phyloP scores from a whole-genome alignment of 2,888 invertebrate genomes.

The Maniola hyperantus region DNA sequence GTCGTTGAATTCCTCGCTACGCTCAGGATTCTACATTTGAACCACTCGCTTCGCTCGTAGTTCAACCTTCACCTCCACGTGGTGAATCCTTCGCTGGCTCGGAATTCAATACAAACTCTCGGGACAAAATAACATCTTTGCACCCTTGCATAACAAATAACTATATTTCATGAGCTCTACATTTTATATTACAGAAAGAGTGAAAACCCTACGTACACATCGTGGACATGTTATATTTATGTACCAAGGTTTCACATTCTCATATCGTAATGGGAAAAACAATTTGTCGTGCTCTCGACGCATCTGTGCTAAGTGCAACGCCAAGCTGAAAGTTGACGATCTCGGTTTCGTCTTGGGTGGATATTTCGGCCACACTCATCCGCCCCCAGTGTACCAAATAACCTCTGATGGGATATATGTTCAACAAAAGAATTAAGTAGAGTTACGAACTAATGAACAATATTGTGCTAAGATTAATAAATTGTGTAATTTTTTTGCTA shows the following conservation, averaged over 20 bases:
- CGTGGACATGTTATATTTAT: conserved; percentile 21
- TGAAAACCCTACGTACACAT: not conserved
- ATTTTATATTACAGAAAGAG: conserved; percentile 8
- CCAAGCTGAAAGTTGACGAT: conserved; percentile 41
- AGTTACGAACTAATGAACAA: too few species aligned
- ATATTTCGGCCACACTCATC: conserved; percentile 39
- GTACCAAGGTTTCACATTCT: conserved; percentile 40
- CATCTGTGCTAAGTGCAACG: conserved; percentile 38
- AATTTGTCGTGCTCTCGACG: conserved; percentile 44
- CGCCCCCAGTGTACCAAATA: conserved; percentile 33
- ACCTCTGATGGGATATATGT: conserved; percentile 20
- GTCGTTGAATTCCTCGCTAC: too few species aligned
- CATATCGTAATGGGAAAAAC: conserved; percentile 34
- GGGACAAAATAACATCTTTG: too few species aligned
- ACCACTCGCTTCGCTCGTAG: too few species aligned
- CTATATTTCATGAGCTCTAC: too few species aligned
- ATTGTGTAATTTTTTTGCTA: too few species aligned
- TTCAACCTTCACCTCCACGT: too few species aligned
- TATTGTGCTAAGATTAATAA: too few species aligned
- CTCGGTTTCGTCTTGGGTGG: conserved; percentile 33
- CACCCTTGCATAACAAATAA: too few species aligned
- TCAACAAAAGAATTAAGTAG: not conserved
- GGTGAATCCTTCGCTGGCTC: too few species aligned
- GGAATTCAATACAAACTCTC: too few species aligned
- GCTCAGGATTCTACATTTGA: too few species aligned